A percentile compares a stretch with the other conserved stretches of the same genome.
These are phyloP conservation scores for Clivina fossor DNA, from an alignment of 2,888 invertebrate genomes.

Conservation along the genomic window DNA sequence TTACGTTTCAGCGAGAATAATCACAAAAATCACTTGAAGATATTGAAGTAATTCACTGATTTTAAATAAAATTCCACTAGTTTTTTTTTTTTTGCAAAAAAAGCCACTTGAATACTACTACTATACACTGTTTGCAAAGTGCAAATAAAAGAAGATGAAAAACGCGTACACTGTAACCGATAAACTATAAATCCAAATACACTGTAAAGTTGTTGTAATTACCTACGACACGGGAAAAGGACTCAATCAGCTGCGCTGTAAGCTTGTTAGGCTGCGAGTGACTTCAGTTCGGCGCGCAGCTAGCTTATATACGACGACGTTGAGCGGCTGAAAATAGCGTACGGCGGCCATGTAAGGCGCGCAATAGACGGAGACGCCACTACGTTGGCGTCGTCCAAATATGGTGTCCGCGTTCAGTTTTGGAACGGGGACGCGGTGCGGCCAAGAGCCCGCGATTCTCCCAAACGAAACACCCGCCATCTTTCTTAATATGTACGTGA, in stretches of 20 bases:
- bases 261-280: slow-evolving; percentile 47
- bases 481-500: slow-evolving; percentile 7
- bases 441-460: too few relatives aligned
- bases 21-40: background rate
- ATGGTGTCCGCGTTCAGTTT: slow-evolving; percentile 47
- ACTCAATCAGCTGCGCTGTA: slow-evolving; percentile 46
- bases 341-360: slow-evolving; percentile 53
- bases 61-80: slow-evolving; percentile 18
- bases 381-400: slow-evolving; percentile 52
- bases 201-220: slow-evolving; percentile 6
- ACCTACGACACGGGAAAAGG: slow-evolving; percentile 42
- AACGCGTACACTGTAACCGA: slow-evolving; percentile 1
- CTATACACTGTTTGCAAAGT: too few relatives aligned
- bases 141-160: too few relatives aligned
- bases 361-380: slow-evolving; percentile 51
- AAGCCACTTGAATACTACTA: background rate
- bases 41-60: slow-evolving; percentile 9
- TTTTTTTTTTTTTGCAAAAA: too few relatives aligned
- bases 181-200: background rate
- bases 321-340: slow-evolving; percentile 48
- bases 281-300: slow-evolving; percentile 36
- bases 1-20: slow-evolving; percentile 1
- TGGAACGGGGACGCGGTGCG: slow-evolving; percentile 30
- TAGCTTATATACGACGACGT: slow-evolving; percentile 45
- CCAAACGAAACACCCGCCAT: background rate